Base-by-base conservation (phyloP, 53 echinoderm and acorn worm genomes). In the Glandiceps talaboti region DNA sequence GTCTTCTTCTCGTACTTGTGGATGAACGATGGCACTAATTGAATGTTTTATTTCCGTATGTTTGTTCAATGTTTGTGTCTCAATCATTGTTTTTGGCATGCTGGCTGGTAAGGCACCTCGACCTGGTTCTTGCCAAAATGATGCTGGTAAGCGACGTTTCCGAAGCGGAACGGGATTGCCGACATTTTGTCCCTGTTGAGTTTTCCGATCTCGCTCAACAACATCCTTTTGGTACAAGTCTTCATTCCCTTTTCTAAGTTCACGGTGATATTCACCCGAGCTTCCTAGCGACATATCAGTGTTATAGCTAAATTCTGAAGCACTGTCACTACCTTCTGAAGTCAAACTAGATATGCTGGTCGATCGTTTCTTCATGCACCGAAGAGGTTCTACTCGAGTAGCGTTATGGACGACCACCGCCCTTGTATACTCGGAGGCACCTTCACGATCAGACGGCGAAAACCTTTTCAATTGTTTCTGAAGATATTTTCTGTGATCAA, bases 51-150 rank as follows among this genome's bases (percentile, higher is more conserved):
- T 85, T 85, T 76, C 79, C 30, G 76, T 33, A 33, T 75, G 80
- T 74, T 33, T 27, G 33, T 26, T 75, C 26, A 30, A 25, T n/a
- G 79, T 72, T 32, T 30, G 25, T 32, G 80, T 76, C 0, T 31
- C 30, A 26, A 76, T 29, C 14, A 31, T 26, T 27, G 85, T 26
- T 30, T 27, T 28, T n/a, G 73, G 79, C 28, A 75, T 45, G 6
- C 79, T 89, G 73, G 79, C 83, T 33, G 90, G 89, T 72, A 86
- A 89, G 31, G 90, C 91, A 73, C 93, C 89, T 33, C 89, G 85
- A 1, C 91, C 90, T 1, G 96, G 97, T 33, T 97, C 97, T 81
- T 97, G 93, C 97, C 97, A 97, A 75, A 97, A 97, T 14, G 97
- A 97, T 1, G 97, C 97, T 27, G 97, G 97, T 32, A 97, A 76